A percentile compares a stretch with the other conserved stretches of the same genome.
phyloP scores from a whole-genome alignment of 2,797 vertebrate species.

The Melanotaenia boesemani region DNA sequence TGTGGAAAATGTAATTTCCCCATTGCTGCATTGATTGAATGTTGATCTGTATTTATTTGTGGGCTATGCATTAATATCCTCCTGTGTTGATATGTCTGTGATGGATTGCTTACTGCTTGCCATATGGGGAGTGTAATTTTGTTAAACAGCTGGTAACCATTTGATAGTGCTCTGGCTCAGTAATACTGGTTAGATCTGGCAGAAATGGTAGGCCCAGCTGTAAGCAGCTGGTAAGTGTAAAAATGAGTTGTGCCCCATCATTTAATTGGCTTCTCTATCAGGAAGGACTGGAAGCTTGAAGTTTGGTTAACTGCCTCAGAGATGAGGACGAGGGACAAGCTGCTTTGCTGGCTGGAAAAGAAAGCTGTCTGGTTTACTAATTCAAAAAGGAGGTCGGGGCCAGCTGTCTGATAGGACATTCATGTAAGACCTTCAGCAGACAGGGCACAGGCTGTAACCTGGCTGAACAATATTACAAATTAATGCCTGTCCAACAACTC shows the following conservation, averaged over 20 bases:
- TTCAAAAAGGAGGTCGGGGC: constrained; percentile 25
- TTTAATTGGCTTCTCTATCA: constrained; percentile 20
- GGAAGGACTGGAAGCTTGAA: neutral
- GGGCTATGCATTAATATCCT: constrained; percentile 1
- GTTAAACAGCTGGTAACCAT: constrained; percentile 11
- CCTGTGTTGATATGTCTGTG: constrained; percentile 23
- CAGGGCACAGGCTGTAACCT: constrained; percentile 1
- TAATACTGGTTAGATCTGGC: constrained; percentile 29
- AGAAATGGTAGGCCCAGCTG: constrained; percentile 2
- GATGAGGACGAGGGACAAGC: constrained; percentile 17
- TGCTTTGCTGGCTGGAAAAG: constrained; percentile 25
- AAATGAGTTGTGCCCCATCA: neutral
- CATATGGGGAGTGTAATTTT: constrained; percentile 19
- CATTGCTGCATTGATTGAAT: neutral
- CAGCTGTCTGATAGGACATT: constrained; percentile 27
- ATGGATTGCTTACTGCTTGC: constrained; percentile 24
- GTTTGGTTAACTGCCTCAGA: constrained; percentile 14
- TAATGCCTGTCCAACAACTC: constrained; percentile 17
- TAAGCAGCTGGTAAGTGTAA: constrained; percentile 2
- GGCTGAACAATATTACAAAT: constrained; percentile 10
- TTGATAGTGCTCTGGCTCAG: constrained; percentile 20
- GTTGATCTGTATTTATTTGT: constrained; percentile 13
- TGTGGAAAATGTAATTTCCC: neutral
- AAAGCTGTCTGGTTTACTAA: constrained; percentile 27
- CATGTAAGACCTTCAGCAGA: constrained; percentile 1